phyloP scores from a whole-genome alignment of 2,888 invertebrate species.

The Danaus chrysippus region DNA sequence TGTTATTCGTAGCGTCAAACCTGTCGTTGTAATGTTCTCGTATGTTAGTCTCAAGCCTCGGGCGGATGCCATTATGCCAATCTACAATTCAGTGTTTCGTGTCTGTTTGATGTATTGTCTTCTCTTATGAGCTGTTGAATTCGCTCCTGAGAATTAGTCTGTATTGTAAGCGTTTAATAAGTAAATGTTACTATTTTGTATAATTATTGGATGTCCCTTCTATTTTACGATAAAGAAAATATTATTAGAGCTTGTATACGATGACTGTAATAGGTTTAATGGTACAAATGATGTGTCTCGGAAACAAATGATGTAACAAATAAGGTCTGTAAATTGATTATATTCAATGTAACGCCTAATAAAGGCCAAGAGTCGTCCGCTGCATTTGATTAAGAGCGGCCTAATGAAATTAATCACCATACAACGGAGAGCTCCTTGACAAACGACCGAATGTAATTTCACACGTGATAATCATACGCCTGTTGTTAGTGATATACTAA shows the following conservation, averaged over 20 bases:
- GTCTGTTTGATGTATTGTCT: slow-evolving; percentile 62
- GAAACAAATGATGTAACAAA: slow-evolving; percentile 8
- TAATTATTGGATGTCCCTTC: too few species aligned
- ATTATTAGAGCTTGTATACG: too few species aligned
- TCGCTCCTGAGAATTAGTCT: slow-evolving; percentile 50
- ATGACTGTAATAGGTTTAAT: too few species aligned
- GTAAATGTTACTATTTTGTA: too few species aligned
- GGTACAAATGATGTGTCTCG: background rate
- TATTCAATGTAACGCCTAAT: slow-evolving; percentile 26
- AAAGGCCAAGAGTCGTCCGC: slow-evolving; percentile 23
- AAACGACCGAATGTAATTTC: slow-evolving; percentile 76
- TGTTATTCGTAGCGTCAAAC: slow-evolving; percentile 76
- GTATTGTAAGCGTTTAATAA: slow-evolving; percentile 28
- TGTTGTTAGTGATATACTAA: slow-evolving; percentile 27
- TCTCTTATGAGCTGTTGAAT: slow-evolving; percentile 57
- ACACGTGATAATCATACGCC: slow-evolving; percentile 62
- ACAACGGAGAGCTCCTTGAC: slow-evolving; percentile 70
- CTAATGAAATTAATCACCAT: slow-evolving; percentile 76
- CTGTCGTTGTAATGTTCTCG: slow-evolving; percentile 71
- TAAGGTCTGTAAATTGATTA: slow-evolving; percentile 26
- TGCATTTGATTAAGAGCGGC: slow-evolving; percentile 69
- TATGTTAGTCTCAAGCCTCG: slow-evolving; percentile 64
- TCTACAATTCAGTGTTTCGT: slow-evolving; percentile 62
- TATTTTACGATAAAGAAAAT: too few species aligned
- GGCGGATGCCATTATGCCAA: slow-evolving; percentile 72